Base-by-base conservation (phyloP, 2,797 vertebrate genomes). In the Chelon labrosus region DNA sequence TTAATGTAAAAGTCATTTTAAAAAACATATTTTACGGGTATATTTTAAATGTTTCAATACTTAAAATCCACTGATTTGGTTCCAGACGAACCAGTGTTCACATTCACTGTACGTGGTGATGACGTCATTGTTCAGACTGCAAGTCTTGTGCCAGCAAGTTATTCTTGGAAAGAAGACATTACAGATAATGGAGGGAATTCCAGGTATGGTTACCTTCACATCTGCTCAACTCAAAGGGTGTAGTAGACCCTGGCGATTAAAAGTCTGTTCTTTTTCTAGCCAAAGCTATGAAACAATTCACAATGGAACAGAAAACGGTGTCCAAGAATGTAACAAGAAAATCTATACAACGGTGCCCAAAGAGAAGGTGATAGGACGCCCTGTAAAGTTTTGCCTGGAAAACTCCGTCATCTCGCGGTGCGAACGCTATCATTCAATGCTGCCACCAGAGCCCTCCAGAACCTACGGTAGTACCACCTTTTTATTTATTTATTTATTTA, bases 321-420 rank as follows among this genome's bases (percentile, higher is more conserved):
- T 85, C 2, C 87, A n/a, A n/a, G n/a, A 88, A 65, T 96, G 96
- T 54, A 88, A 87, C 0, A 96, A 95, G 93, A 79, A 56, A 12
- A 90, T 96, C 6, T 88, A 54, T 50, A 95, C 93, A 51, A 87
- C 75, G 12, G 70, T 95, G 58, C 69, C 75, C 8, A 55, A 0
- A 12, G 8, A 57, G 0, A 31, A 0, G 2, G 37, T 44, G 70
- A 17, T 79, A 16, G 31, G 83, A 31, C 19, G 70, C 11, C 62
- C 73, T 9, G 79, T 91, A 64, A 92, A 76, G 80, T 97, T 97
- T 76, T 98, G 97, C 71, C 86, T 96, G 2, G 84, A 68, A 20
- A 98, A 96, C 84, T 84, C 89, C 0, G 49, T 66, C 6, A 83
- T 70, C 6, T 54, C 20, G 16, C 72, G 75, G 75, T 95, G 93